phyloP scores from a whole-genome alignment of 2,113 vertebrate genomes.

The Gambusia affinis region DNA sequence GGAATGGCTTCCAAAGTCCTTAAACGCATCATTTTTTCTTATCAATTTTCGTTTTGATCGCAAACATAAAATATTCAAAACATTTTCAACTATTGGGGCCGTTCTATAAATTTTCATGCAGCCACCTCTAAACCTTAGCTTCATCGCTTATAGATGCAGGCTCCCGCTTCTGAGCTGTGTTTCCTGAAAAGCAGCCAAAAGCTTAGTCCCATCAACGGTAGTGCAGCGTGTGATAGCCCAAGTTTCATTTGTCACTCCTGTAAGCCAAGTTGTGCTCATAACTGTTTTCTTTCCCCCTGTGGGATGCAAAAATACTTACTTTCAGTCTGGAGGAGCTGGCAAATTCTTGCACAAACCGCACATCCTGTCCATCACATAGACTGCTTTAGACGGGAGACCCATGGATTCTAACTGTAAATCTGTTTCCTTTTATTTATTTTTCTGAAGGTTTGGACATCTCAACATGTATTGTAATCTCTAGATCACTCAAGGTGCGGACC shows the following conservation, averaged over 20 bases:
- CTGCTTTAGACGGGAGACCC: conserved; percentile 17
- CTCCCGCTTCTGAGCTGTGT: conserved; percentile 14
- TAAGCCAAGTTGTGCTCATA: conserved; percentile 49
- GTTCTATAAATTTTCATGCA: conserved; percentile 3
- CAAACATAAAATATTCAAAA: conserved; percentile 1
- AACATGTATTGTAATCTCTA: neutral
- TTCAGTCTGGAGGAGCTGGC: conserved; percentile 40
- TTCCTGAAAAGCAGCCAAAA: conserved; percentile 61
- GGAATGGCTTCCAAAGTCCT: neutral
- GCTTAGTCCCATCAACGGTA: conserved; percentile 46
- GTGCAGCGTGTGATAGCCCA: conserved; percentile 40
- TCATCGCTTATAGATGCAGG: conserved; percentile 32
- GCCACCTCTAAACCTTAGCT: conserved; percentile 18
- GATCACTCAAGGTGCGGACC: no score
- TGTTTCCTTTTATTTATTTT: neutral
- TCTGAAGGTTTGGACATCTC: neutral
- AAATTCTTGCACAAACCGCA: conserved; percentile 33
- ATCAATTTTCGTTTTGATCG: neutral
- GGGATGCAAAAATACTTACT: conserved; percentile 52
- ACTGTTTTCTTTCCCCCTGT: neutral
- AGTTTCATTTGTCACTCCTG: conserved; percentile 43
- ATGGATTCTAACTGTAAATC: conserved; percentile 3
- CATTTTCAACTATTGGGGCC: conserved; percentile 11
- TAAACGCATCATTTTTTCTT: conserved; percentile 1
- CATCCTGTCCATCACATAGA: conserved; percentile 46